Conservation (phyloP, 2,888 invertebrate species). For the Eugnorisma glareosa region DNA sequence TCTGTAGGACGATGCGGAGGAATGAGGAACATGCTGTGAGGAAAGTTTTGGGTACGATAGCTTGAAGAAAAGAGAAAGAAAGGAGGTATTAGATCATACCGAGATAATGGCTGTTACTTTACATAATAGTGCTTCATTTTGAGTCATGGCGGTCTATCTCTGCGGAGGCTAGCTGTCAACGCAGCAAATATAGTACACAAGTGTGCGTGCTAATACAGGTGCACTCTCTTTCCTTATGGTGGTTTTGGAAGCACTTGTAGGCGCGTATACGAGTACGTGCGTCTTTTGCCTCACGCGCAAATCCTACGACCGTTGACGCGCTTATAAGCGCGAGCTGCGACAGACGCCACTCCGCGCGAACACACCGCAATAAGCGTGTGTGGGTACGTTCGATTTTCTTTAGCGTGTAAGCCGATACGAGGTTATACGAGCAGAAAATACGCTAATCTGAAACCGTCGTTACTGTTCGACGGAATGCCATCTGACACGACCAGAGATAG, state of each 20-base stretch:
- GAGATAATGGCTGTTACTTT: background rate
- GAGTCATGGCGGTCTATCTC: background rate
- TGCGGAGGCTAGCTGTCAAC: background rate
- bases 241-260: background rate
- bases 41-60: background rate
- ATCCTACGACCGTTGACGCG: background rate
- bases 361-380: background rate
- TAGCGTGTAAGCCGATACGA: background rate
- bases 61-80: background rate
- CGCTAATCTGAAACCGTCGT: background rate
- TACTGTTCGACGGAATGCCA: background rate
- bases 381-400: background rate
- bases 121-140: background rate
- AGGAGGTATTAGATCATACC: too few relatives aligned
- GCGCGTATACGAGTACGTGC: accelerated
- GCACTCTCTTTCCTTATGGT: background rate
- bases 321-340: background rate
- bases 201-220: background rate
- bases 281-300: background rate
- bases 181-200: background rate
- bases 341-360: background rate
- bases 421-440: background rate
- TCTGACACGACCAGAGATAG: background rate
- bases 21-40: background rate
- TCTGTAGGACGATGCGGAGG: background rate